Evolutionary conservation across 2,888 invertebrate genomes (phyloP).

Genomic region (Lobophora halterata): DNA sequence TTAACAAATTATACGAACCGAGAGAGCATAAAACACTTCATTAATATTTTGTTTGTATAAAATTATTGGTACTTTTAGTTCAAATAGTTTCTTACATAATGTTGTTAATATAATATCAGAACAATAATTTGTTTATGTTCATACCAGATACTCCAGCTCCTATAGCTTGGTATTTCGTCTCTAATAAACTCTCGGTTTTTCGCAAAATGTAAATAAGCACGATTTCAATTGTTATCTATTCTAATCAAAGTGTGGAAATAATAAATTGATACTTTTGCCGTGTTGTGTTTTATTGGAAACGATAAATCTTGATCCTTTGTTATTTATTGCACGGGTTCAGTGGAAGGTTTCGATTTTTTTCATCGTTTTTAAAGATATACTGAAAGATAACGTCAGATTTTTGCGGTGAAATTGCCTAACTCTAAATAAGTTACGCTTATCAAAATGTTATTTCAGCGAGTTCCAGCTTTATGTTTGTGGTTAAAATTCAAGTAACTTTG

Average conservation of each 20-base stretch:
- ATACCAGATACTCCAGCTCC: not conserved
- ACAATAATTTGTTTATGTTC: slow-evolving; percentile 2
- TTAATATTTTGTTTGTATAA: too few relatives aligned
- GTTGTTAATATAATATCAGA: too few relatives aligned
- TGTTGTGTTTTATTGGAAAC: slow-evolving; percentile 37
- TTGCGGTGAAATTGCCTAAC: too few relatives aligned
- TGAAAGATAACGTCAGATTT: too few relatives aligned
- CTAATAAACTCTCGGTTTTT: slow-evolving; percentile 11
- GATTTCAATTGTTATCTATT: slow-evolving; percentile 42
- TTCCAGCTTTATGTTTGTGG: too few relatives aligned
- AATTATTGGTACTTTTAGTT: too few relatives aligned
- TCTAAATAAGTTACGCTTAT: too few relatives aligned
- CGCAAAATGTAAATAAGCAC: slow-evolving; percentile 48
- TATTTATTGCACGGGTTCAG: slow-evolving; percentile 18
- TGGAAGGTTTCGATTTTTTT: slow-evolving; percentile 1
- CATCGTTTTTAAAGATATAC: not conserved
- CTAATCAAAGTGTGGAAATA: slow-evolving; percentile 62
- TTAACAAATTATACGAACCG: too few relatives aligned
- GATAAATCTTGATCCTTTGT: slow-evolving; percentile 23
- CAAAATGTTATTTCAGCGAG: too few relatives aligned
- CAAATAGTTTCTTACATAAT: too few relatives aligned
- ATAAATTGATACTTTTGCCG: slow-evolving; percentile 77
- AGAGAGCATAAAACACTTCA: too few relatives aligned
- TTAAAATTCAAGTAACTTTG: too few relatives aligned
- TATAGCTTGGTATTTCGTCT: slow-evolving; percentile 8